Percentiles rank a stretch among this genome's conserved stretches.
These are phyloP conservation scores for Scophthalmus maximus DNA, from an alignment of 2,113 vertebrate species.

Conservation along the genomic window DNA sequence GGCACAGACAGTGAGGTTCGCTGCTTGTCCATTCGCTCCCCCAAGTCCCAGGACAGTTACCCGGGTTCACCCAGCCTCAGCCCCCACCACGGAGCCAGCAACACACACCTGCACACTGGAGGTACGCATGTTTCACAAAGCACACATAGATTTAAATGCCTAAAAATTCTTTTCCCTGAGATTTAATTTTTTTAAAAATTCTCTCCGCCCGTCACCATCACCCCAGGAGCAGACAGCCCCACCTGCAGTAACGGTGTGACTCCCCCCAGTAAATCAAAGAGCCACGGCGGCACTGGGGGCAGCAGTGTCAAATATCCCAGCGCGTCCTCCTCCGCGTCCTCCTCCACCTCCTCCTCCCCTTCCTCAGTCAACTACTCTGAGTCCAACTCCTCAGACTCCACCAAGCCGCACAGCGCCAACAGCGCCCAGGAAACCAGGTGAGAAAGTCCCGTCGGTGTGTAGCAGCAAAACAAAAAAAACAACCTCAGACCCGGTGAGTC, in stretches of 20 bases:
- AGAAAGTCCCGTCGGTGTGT: background rate
- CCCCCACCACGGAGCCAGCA: slow-evolving; percentile 90
- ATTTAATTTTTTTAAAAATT: background rate
- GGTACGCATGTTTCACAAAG: slow-evolving; percentile 74
- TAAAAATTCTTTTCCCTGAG: no score
- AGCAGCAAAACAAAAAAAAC: background rate
- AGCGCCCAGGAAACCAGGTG: slow-evolving; percentile 99
- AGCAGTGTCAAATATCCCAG: slow-evolving; percentile 90
- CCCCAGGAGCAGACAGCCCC: slow-evolving; percentile 92
- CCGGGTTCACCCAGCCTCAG: slow-evolving; percentile 92
- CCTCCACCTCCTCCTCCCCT: slow-evolving; percentile 93
- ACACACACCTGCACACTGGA: slow-evolving; percentile 88
- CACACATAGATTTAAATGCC: background rate
- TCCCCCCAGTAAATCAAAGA: slow-evolving; percentile 91
- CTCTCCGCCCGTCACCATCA: background rate
- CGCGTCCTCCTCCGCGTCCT: slow-evolving; percentile 93
- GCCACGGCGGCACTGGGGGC: slow-evolving; percentile 57
- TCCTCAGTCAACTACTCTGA: slow-evolving; percentile 98
- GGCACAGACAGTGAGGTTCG: slow-evolving; percentile 98
- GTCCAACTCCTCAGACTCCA: slow-evolving; percentile 98
- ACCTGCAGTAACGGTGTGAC: slow-evolving; percentile 96
- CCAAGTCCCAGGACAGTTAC: slow-evolving; percentile 97
- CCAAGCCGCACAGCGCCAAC: slow-evolving; percentile 95
- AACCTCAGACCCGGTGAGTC: no score
- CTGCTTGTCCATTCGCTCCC: slow-evolving; percentile 91